phyloP scores from a whole-genome alignment of 2,888 invertebrate species.

The Parnassius mnemosyne region DNA sequence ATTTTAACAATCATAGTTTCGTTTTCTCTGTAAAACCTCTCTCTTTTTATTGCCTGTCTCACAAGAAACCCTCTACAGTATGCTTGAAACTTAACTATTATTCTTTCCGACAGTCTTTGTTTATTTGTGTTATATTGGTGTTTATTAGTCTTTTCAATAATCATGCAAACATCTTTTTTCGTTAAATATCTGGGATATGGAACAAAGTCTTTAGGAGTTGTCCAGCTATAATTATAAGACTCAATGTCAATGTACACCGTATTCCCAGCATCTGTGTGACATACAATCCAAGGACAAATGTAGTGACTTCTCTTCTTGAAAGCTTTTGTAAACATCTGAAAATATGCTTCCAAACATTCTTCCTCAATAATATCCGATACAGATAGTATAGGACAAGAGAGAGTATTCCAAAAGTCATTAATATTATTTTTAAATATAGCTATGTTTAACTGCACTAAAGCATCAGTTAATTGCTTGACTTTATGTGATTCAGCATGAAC shows the following conservation, averaged over 20 bases:
- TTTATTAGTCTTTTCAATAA: slow-evolving; percentile 70
- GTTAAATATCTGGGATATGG: slow-evolving; percentile 72
- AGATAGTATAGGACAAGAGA: slow-evolving; percentile 51
- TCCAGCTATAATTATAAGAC: slow-evolving; percentile 75
- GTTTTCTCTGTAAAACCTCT: slow-evolving; percentile 64
- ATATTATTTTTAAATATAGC: slow-evolving; percentile 65
- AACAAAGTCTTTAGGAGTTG: slow-evolving; percentile 73
- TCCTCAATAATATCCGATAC: slow-evolving; percentile 49
- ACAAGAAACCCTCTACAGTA: slow-evolving; percentile 80
- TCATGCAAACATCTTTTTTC: slow-evolving; percentile 60
- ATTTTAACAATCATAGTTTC: slow-evolving; percentile 67
- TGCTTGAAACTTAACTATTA: slow-evolving; percentile 81
- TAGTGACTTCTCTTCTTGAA: slow-evolving; percentile 67
- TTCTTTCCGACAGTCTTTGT: slow-evolving; percentile 60
- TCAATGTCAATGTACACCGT: slow-evolving; percentile 77
- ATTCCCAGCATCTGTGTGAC: slow-evolving; percentile 73
- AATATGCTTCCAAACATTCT: slow-evolving; percentile 67
- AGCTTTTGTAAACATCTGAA: slow-evolving; percentile 70
- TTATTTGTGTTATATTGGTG: slow-evolving; percentile 65
- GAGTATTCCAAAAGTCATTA: slow-evolving; percentile 60
- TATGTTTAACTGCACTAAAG: slow-evolving; percentile 66
- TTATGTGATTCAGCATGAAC: slow-evolving; percentile 72
- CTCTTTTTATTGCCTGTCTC: slow-evolving; percentile 68
- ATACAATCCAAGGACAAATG: slow-evolving; percentile 75
- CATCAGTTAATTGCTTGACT: slow-evolving; percentile 70